Percentiles rank a stretch among this genome's conserved stretches.
Conservation (phyloP, 2,797 vertebrate species). For the Sciurus carolinensis region DNA sequence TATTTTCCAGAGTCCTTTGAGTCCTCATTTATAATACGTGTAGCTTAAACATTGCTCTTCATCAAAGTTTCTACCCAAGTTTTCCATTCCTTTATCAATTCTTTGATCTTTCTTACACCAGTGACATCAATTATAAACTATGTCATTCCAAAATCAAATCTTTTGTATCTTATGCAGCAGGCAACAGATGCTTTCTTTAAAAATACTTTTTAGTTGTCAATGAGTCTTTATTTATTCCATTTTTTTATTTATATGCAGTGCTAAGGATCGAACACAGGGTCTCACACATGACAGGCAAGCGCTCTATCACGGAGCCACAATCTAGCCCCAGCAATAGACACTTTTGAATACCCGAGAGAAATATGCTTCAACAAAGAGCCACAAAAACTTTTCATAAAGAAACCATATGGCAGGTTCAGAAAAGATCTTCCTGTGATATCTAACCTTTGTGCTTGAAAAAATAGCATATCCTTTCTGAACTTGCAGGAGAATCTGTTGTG, state of each 20-base stretch:
- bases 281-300: no score
- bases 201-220: no score
- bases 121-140: neutral
- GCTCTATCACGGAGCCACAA: no score
- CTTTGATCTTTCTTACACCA: neutral
- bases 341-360: neutral
- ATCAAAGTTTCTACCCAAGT: constrained; percentile 17
- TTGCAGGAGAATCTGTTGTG: neutral
- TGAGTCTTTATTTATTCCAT: no score
- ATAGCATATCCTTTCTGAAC: neutral
- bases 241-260: no score
- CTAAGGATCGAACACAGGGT: no score
- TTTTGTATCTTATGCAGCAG: neutral
- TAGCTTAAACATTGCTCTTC: neutral
- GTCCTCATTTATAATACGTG: neutral
- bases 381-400: neutral
- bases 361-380: neutral
- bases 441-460: constrained; percentile 37
- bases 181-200: neutral
- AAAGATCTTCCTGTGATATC: neutral
- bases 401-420: neutral
- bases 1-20: neutral
- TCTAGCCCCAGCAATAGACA: neutral
- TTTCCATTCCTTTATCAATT: neutral
- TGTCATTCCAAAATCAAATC: neutral